These are phyloP conservation scores for Aradophagus sp. DNA, from an alignment of 1,140 invertebrate species.

Conservation along the genomic window DNA sequence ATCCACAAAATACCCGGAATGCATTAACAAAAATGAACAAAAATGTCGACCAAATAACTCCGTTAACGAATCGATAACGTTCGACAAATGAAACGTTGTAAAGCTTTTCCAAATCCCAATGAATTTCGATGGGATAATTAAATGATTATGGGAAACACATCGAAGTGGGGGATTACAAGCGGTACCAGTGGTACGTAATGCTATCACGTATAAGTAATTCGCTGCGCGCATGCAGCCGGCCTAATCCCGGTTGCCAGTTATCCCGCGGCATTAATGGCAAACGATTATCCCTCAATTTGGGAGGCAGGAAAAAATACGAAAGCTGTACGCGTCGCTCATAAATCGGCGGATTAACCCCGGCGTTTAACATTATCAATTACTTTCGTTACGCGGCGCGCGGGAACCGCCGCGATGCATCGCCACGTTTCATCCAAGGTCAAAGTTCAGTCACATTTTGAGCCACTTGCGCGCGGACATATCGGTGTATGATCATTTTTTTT, in stretches of 20 bases:
- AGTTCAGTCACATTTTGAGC: slow-evolving; percentile 16
- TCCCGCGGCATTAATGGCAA: slow-evolving; percentile 45
- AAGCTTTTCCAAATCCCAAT: too few relatives aligned
- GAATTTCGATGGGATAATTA: slow-evolving; percentile 40
- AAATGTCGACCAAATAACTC: not conserved
- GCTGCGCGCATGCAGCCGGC: slow-evolving; percentile 29
- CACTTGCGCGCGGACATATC: too few relatives aligned
- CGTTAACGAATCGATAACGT: too few relatives aligned
- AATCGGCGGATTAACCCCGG: slow-evolving; percentile 71
- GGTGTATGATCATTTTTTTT: too few relatives aligned
- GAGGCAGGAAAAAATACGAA: slow-evolving; percentile 63
- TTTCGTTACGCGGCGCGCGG: slow-evolving; percentile 22
- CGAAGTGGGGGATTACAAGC: not conserved
- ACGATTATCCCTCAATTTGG: slow-evolving; percentile 73
- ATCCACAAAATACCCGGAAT: too few relatives aligned
- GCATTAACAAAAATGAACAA: too few relatives aligned
- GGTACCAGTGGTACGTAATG: slow-evolving; percentile 29
- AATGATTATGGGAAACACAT: slow-evolving; percentile 31
- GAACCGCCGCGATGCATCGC: slow-evolving; percentile 17
- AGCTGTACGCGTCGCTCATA: slow-evolving; percentile 63
- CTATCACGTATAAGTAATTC: slow-evolving; percentile 45
- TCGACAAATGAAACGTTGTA: too few relatives aligned
- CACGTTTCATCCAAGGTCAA: slow-evolving; percentile 25
- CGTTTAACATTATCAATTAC: slow-evolving; percentile 74
- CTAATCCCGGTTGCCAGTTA: slow-evolving; percentile 53